phyloP scores from a whole-genome alignment of 2,113 vertebrate genomes.

The Ctenodactylus gundi region DNA sequence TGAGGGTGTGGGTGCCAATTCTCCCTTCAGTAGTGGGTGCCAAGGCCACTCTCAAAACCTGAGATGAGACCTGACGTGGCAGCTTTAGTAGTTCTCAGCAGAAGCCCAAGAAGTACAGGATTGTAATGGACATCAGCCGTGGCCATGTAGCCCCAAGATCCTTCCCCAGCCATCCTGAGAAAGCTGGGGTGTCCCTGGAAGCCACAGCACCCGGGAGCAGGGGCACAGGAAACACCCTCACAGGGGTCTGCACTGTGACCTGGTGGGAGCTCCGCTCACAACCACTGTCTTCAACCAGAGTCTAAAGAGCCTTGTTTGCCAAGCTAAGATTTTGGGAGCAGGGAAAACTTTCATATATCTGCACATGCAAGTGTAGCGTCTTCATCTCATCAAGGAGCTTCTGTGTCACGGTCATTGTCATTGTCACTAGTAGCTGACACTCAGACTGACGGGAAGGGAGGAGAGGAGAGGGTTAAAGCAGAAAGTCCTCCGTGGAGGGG shows the following conservation, averaged over 20 bases:
- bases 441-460: neutral
- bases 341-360: neutral
- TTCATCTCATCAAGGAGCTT: neutral
- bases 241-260: neutral
- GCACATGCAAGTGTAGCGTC: neutral
- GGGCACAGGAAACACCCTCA: neutral
- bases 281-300: neutral
- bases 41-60: neutral
- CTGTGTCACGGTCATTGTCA: neutral
- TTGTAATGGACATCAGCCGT: neutral
- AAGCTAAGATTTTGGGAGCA: neutral
- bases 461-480: neutral
- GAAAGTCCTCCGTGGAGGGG: neutral
- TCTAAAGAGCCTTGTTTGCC: neutral
- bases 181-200: neutral
- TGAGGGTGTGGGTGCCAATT: too few species aligned
- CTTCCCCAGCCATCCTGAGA: neutral
- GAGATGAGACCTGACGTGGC: neutral
- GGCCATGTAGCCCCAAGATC: neutral
- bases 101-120: neutral
- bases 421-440: neutral
- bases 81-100: neutral
- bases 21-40: neutral
- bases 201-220: neutral
- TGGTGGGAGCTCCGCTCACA: neutral